Percentiles rank a stretch among this genome's conserved stretches.
Evolutionary conservation across 2,888 invertebrate genomes (phyloP).

Genomic region (Falcaria lacertinaria): DNA sequence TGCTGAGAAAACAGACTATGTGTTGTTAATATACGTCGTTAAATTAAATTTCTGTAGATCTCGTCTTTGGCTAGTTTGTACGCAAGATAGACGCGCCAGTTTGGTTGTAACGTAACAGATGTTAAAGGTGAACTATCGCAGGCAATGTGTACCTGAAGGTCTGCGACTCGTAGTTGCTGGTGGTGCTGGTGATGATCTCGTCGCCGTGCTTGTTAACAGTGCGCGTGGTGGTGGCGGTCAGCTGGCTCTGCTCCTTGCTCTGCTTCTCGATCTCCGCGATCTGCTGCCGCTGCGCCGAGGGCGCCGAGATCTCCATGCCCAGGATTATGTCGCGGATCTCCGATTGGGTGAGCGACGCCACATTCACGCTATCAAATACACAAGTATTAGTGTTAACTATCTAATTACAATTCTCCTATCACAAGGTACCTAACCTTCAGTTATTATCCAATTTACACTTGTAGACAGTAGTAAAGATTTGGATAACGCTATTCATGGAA

Average conservation of each 20-base stretch:
- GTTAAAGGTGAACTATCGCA: not conserved
- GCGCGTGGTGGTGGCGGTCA: constrained; percentile 98
- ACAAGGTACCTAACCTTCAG: too few relatives aligned
- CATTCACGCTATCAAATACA: constrained; percentile 87
- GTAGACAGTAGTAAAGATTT: too few relatives aligned
- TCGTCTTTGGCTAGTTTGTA: too few relatives aligned
- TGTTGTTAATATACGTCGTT: too few relatives aligned
- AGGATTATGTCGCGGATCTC: constrained; percentile 99
- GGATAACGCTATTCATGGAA: too few relatives aligned
- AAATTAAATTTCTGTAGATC: too few relatives aligned
- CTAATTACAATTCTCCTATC: too few relatives aligned
- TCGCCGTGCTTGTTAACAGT: constrained; percentile 99
- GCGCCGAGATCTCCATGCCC: constrained; percentile 99
- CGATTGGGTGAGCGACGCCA: constrained; percentile 98
- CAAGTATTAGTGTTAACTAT: not conserved
- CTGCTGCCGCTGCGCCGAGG: constrained; percentile 98
- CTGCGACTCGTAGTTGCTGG: constrained; percentile 98
- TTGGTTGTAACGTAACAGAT: too few relatives aligned
- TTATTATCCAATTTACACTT: too few relatives aligned
- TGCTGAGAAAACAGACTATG: too few relatives aligned
- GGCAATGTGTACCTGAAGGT: constrained; percentile 85
- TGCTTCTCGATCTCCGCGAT: constrained; percentile 99
- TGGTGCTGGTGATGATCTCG: constrained; percentile 99
- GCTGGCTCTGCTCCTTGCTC: constrained; percentile 98
- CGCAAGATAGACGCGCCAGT: too few relatives aligned